Percentiles rank a stretch among this genome's conserved stretches.
Conservation (phyloP, 2,888 invertebrate species). For the Capitulum mitella region DNA sequence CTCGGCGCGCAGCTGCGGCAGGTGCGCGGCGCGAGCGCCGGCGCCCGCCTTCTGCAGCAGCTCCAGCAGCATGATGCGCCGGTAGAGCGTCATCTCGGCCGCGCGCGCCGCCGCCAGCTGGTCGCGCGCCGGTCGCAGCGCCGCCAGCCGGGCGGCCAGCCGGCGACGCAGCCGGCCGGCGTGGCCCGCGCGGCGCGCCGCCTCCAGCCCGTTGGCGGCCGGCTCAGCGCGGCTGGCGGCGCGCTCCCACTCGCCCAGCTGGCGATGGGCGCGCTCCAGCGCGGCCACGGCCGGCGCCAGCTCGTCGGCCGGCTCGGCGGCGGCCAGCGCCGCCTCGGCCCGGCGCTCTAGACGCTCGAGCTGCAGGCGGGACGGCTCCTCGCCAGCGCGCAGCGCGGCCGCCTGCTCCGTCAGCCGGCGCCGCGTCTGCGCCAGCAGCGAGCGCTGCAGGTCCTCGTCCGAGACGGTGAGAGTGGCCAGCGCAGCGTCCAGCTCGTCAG, state of each 20-base stretch:
- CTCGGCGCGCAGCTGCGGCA: constrained; percentile 41
- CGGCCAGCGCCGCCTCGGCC: constrained; percentile 45
- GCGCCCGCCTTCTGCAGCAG: constrained; percentile 41
- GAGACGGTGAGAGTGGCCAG: constrained; percentile 42
- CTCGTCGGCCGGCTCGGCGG: constrained; percentile 43
- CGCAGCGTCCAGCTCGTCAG: constrained; percentile 40
- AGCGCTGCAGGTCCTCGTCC: constrained; percentile 43
- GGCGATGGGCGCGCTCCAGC: constrained; percentile 40
- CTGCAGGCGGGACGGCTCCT: constrained; percentile 46
- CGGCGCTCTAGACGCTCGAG: constrained; percentile 47
- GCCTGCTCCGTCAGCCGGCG: constrained; percentile 44
- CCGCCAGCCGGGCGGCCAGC: constrained; percentile 43
- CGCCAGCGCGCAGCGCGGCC: constrained; percentile 46
- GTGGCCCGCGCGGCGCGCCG: constrained; percentile 42
- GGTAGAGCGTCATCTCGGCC: constrained; percentile 43
- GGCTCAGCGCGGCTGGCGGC: constrained; percentile 40
- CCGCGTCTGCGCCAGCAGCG: constrained; percentile 41
- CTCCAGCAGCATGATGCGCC: constrained; percentile 43
- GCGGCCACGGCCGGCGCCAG: constrained; percentile 40
- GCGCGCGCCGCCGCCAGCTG: constrained; percentile 44
- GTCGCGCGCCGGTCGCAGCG: constrained; percentile 42
- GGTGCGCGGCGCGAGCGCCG: constrained; percentile 40
- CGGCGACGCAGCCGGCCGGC: constrained; percentile 42
- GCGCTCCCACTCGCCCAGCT: constrained; percentile 43
- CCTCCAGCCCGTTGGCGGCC: constrained; percentile 41